Base-by-base conservation (phyloP, 2,888 invertebrate species). In the Hyles lineata region DNA sequence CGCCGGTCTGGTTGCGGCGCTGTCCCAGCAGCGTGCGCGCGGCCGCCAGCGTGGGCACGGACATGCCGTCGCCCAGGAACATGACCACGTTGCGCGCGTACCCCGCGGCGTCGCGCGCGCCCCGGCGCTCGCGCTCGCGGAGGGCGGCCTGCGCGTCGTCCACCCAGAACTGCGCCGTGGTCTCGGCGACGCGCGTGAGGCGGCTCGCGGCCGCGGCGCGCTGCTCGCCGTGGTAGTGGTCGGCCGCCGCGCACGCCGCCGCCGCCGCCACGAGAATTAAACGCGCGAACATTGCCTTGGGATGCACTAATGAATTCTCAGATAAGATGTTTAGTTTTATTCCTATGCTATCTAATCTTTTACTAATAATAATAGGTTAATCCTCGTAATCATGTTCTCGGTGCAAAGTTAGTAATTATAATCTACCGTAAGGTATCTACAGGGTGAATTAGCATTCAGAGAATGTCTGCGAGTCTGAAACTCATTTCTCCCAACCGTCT, bases 11-110 rank as follows among this genome's bases (percentile, higher is more conserved):
- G 3, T 87, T 87, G 19, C 86, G 82, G 55, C 92, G 90, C 84
- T 96, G 96, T 2, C 96, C 96, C 67, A 95, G 90, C 81, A 95
- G 95, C 43, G 95, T 95, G 78, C 97, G 92, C n/a, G 95, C 93
- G 4, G 95, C 93, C 2, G 96, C 96, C 71, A 96, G 87, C 1
- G 97, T 97, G 19, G 96, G 93, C 73, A 97, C 90, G 0, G 96
- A 96, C 96, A 97, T 96, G 60, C 97, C 97, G 89, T 97, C 97
- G 17, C 97, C 97, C 74, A 97, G 85, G 86, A 97, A 96, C 83
- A 97, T 89, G 75, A 97, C 96, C 8, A 96, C 89, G 87, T 96
- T 96, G 77, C 91, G 91, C 15, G 95, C 95, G 74, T 90, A 78
- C 85, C 74, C 15, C 72, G 71, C 74, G 32, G 63, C 73, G 74